These are phyloP conservation scores for Anguilla anguilla DNA, from an alignment of 2,797 vertebrate species.

Conservation along the genomic window DNA sequence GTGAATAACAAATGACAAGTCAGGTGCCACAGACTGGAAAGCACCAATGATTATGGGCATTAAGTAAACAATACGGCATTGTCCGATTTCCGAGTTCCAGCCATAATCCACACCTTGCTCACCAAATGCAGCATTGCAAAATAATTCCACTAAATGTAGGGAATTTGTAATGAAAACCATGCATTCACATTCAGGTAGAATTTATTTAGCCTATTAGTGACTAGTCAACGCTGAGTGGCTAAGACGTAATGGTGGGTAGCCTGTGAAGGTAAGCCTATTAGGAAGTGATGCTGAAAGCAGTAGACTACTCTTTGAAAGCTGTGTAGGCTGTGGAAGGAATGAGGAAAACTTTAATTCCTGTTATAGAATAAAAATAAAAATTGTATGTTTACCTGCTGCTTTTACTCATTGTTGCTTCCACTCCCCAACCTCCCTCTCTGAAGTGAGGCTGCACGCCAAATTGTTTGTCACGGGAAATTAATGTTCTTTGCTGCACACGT, in stretches of 20 bases:
- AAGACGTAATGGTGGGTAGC: constrained; percentile 11
- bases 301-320: background rate
- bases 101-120: background rate
- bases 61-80: background rate
- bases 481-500: background rate
- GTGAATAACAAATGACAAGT: too few relatives aligned
- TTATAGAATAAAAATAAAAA: background rate
- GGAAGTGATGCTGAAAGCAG: background rate
- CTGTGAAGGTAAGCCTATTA: constrained; percentile 11
- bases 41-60: background rate
- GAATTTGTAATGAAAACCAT: constrained; percentile 16
- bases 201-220: constrained; percentile 45
- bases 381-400: background rate
- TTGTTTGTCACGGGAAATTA: background rate
- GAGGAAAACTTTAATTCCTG: background rate
- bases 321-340: constrained; percentile 8
- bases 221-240: constrained; percentile 30
- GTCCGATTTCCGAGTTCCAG: background rate
- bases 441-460: background rate
- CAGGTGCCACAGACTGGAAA: background rate
- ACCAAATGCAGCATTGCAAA: background rate
- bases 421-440: background rate
- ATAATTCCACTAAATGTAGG: background rate
- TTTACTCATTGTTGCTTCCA: background rate
- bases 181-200: background rate